A percentile compares a stretch with the other conserved stretches of the same genome.
phyloP scores from a whole-genome alignment of 2,113 vertebrate genomes.

The Ageneiosus marmoratus region DNA sequence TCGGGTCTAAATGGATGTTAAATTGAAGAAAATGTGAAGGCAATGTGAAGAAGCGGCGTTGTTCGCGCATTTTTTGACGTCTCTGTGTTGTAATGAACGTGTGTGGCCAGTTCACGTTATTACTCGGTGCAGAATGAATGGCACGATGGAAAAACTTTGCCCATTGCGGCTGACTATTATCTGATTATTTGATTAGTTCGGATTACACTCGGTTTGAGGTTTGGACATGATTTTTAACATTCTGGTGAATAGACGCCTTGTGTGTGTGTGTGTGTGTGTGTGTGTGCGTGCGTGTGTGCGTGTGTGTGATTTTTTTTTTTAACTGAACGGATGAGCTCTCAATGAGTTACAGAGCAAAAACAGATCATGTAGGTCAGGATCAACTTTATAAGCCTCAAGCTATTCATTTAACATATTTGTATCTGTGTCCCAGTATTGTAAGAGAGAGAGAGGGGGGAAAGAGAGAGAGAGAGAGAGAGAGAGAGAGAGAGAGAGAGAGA shows the following conservation, averaged over 20 bases:
- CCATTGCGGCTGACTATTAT: background rate
- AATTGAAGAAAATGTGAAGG: no score
- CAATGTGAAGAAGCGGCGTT: no score
- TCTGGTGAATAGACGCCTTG: background rate
- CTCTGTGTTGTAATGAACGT: background rate
- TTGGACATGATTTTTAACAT: background rate
- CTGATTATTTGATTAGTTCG: background rate
- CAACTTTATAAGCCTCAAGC: slow-evolving; percentile 25
- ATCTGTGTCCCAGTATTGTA: background rate
- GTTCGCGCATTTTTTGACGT: no score
- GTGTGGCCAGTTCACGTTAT: background rate
- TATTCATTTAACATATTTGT: slow-evolving; percentile 21
- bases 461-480: background rate
- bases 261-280: background rate
- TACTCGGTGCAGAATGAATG: background rate
- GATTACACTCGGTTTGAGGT: background rate
- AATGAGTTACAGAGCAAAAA: slow-evolving; percentile 10
- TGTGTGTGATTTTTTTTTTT: background rate
- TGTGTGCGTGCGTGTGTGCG: background rate
- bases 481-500: background rate
- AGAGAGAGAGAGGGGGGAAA: background rate
- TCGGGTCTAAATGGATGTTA: background rate
- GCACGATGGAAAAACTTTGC: background rate
- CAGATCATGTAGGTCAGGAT: slow-evolving; percentile 19
- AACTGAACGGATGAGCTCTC: background rate